phyloP scores from a whole-genome alignment of 2,797 vertebrate species.

The Urophycis tenuis region DNA sequence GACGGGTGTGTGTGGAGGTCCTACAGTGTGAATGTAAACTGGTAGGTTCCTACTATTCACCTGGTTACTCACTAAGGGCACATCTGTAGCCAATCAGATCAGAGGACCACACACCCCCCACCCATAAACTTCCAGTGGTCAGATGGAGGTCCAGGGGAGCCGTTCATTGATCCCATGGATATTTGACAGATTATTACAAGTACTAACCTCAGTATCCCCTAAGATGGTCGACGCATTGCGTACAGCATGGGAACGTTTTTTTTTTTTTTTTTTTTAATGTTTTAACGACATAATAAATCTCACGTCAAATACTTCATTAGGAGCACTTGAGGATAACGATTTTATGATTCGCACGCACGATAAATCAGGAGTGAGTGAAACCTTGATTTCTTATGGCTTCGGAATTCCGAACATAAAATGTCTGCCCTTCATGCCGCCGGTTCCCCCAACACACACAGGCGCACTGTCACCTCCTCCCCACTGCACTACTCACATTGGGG shows the following conservation, averaged over 20 bases:
- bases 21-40: background rate
- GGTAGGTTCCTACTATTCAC: background rate
- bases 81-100: background rate
- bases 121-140: background rate
- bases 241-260: background rate
- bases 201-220: background rate
- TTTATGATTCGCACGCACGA: background rate
- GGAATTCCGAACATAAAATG: background rate
- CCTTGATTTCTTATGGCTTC: background rate
- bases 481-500: too few relatives aligned
- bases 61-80: background rate
- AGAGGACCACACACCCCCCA: background rate
- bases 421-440: background rate
- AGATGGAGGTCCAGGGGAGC: background rate
- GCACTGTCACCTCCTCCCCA: background rate
- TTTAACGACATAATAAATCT: background rate
- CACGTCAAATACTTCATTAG: background rate
- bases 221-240: background rate
- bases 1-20: background rate
- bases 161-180: background rate
- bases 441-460: background rate
- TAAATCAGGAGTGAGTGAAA: conserved; percentile 3
- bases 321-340: background rate
- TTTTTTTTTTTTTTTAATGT: background rate
- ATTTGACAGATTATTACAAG: background rate